Evolutionary conservation across 2,797 vertebrate species (phyloP), one percentile per base, ranked within the genome.

Genomic region (Aselliscus stoliczkanus): DNA sequence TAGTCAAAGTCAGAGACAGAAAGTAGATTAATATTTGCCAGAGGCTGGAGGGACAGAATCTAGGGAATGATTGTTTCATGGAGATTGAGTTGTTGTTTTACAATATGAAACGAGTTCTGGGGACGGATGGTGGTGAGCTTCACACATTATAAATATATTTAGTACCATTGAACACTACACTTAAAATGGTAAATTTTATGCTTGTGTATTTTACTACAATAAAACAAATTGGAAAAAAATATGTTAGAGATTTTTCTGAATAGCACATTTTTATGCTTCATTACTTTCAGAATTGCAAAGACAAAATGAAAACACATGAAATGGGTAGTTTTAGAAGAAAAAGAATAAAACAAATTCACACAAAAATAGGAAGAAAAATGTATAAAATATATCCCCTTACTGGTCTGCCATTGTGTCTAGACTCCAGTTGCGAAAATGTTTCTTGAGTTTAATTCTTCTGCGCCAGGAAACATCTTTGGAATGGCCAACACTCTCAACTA

Each of bases 141-240:
- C 58, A 29, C 56, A 58, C 31, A 27, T 60, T 72, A 47, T 8
- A 18, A 47, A 67, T 27, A n/a, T 37, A 67, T 58, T 47, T 39
- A n/a, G 17, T 47, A 31, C 6, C 77, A 39, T 5, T 44, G 14
- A n/a, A 50, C 7, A 2, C 4, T 12, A 39, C 52, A 50, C 50
- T 25, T 4, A n/a, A 15, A 94, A 58, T 23, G 69, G 27, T 27
- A 31, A 56, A 15, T 47, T 65, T 27, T n/a, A 42, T 5, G 58
- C 44, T 37, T 81, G 76, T 58, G 14, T 31, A 37, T 88, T 82
- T 88, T 73, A 65, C 65, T 56, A 56, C 56, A 72, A 72, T 88
- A 52, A 52, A 64, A 89, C 25, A 62, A 67, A 75, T n/a, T 14
- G 0, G 50, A 34, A 70, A 47, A 50, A 69, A 80, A 52, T 37